Evolutionary conservation across 2,797 vertebrate genomes (phyloP), one percentile per base, ranked within the genome.

Genomic region (Apogon talboti): DNA sequence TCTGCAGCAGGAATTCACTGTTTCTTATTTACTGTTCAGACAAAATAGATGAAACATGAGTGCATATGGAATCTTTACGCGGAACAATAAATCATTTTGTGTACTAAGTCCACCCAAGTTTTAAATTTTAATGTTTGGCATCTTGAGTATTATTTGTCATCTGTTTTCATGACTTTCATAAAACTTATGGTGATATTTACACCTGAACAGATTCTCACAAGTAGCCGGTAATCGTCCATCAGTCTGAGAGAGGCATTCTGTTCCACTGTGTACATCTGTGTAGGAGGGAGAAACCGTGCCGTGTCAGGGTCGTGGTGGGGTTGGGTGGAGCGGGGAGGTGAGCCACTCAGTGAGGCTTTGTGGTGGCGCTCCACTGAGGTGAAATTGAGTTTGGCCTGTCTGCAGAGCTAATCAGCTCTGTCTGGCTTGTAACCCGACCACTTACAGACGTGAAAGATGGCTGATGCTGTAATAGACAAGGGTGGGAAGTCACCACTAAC

Each of bases 311-410:
- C 59, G 12, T 63, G 10, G 41, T 59, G 71, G 42, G 64, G 24
- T 28, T 28, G 24, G 24, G 24, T 28, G 24, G 24, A 28, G 62
- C 42, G 57, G 67, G 56, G 76, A 62, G 60, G 69, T 49, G 57
- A 81, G 74, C 66, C 59, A 74, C 77, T 84, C 82, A 57, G 46
- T 18, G 16, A 82, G 71, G 62, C 78, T 85, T 84, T 81, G 83
- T 40, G 45, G 72, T 68, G 82, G 79, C 56, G 50, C 78, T 85
- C 81, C 59, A 54, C 28, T 53, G 72, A 78, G 79, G 76, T 85
- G 73, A 85, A 90, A 91, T 90, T 87, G 78, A 91, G 85, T 91
- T 90, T 89, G 82, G 76, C 65, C 79, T 76, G 87, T 90, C 90
- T 89, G 86, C 81, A 55, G 56, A 69, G 78, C 81, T 87, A 91